phyloP scores from a whole-genome alignment of 2,113 vertebrate genomes.

The Speoplatyrhinus poulsoni region DNA sequence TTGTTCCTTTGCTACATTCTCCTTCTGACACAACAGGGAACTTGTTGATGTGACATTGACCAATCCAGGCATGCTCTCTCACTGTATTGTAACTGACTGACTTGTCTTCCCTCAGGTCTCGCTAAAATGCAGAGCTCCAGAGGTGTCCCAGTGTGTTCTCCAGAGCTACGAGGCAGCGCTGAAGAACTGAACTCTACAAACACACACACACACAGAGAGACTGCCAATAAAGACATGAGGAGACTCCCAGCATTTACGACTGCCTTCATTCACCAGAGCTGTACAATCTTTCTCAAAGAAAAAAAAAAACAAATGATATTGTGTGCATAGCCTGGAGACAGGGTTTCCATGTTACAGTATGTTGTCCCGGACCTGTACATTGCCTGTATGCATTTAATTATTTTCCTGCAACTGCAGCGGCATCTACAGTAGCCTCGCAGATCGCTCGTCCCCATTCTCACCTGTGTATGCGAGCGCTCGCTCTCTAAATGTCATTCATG shows the following conservation, averaged over 20 bases:
- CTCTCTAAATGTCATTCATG: neutral
- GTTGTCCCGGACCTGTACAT: constrained; percentile 2
- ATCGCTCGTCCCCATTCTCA: neutral
- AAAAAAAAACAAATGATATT: constrained; percentile 18
- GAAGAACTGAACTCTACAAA: constrained; percentile 83
- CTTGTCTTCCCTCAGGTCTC: constrained; percentile 79
- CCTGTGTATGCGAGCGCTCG: neutral
- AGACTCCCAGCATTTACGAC: constrained; percentile 14
- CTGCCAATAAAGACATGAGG: neutral
- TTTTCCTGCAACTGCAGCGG: neutral
- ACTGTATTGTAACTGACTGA: neutral
- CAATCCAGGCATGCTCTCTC: neutral
- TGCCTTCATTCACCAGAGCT: constrained; percentile 10
- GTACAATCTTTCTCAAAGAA: neutral
- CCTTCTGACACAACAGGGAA: neutral
- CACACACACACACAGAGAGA: neutral
- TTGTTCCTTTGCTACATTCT: neutral
- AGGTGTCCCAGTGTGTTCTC: constrained; percentile 89
- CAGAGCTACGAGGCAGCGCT: constrained; percentile 91
- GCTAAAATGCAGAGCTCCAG: constrained; percentile 90
- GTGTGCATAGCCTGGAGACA: constrained; percentile 20
- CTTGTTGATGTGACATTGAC: neutral
- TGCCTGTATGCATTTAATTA: neutral
- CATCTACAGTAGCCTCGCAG: neutral
- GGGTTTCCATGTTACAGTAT: constrained; percentile 32